Base-by-base conservation (phyloP, 2,797 vertebrate genomes). In the Psittacula derbiana region DNA sequence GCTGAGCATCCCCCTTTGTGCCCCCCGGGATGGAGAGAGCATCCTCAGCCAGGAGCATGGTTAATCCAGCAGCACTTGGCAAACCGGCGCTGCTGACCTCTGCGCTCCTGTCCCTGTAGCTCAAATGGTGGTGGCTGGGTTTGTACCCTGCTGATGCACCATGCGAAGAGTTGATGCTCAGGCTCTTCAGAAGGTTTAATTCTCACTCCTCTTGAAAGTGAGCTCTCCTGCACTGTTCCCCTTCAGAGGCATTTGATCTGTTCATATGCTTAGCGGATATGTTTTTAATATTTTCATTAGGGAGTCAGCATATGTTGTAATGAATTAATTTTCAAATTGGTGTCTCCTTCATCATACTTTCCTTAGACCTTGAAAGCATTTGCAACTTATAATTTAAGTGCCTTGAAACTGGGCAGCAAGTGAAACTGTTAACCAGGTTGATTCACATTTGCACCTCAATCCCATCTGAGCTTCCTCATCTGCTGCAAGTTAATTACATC, bases 361-460 rank as follows among this genome's bases (percentile, higher is more conserved):
- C 40, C 62, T 86, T 30, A 86, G 58, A 74, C 76, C 52, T 25
- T 81, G 79, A 28, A 95, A 67, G 67, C 44, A 80, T 91, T 93
- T 65, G 66, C 69, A 57, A 78, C 33, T 82, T 73, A 23, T 65
- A 81, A 85, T 66, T 88, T 38, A 70, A 85, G 74, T 76, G 86
- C 89, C 91, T 93, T 91, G 91, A 81, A 88, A 93, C 78, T 79
- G 91, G 73, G 30, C 64, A 79, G 83, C 50, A 25, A 92, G 84
- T 86, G 78, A 90, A 86, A 70, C 78, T 64, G 50, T 73, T 96
- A 88, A 46, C 25, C 60, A 64, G 81, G 66, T 31, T 10, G 47
- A 80, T 89, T 85, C 87, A 85, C 84, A 66, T 87, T 91, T 85
- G 84, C 46, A 81, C 91, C 91, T 94, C 87, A 81, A 93, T 96